phyloP scores from a whole-genome alignment of 1,140 invertebrate species.

The Panagrolaimus sp. region DNA sequence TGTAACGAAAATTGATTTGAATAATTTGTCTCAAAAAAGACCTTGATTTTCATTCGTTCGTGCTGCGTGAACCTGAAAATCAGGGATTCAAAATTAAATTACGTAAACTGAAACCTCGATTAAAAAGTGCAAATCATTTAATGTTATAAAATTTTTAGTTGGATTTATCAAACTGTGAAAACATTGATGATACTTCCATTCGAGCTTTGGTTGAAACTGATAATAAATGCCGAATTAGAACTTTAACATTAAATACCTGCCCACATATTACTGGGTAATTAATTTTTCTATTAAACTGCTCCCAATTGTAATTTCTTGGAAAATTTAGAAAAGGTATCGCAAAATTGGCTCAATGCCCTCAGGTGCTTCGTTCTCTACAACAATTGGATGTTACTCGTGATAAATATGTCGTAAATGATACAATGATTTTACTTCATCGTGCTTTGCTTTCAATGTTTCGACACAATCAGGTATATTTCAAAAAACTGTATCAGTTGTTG shows the following conservation, averaged over 20 bases:
- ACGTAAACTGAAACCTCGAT: too few relatives aligned
- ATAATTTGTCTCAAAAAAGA: too few relatives aligned
- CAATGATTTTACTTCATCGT: slow-evolving; percentile 1
- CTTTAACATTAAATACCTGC: slow-evolving; percentile 5
- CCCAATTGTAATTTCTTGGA: too few relatives aligned
- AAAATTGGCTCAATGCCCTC: not conserved
- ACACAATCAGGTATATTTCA: too few relatives aligned
- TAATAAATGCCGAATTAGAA: not conserved
- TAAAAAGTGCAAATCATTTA: too few relatives aligned
- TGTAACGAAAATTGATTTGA: too few relatives aligned
- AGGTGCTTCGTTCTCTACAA: not conserved
- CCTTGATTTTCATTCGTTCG: too few relatives aligned
- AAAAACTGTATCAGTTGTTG: too few relatives aligned
- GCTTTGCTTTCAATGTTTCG: not conserved
- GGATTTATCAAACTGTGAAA: slow-evolving; percentile 29
- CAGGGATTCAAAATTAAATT: too few relatives aligned
- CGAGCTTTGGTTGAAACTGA: not conserved
- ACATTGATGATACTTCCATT: slow-evolving; percentile 17
- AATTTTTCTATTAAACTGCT: not conserved
- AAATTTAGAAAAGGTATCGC: slow-evolving; percentile 1
- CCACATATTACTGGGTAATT: slow-evolving; percentile 10
- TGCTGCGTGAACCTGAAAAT: too few relatives aligned
- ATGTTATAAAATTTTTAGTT: slow-evolving; percentile 25
- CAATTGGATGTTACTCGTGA: not conserved
- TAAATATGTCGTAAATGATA: slow-evolving; percentile 14